Conservation (phyloP, 2,888 invertebrate species). For the Hirtodrosophila trivittata region DNA sequence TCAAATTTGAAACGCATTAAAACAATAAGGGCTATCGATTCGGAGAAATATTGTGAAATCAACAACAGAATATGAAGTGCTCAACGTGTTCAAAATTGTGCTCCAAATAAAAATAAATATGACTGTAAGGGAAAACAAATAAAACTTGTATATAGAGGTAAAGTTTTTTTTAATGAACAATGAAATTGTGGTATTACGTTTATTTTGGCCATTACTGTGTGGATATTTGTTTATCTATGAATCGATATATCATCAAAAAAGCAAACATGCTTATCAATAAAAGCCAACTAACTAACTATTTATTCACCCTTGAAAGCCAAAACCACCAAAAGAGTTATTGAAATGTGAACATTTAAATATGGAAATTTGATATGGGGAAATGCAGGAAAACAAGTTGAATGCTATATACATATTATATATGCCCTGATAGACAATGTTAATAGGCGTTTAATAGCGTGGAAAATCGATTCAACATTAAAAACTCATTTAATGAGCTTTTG, state of each 20-base stretch:
- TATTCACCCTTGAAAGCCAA: conserved; percentile 17
- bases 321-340: conserved; percentile 2
- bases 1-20: too few relatives aligned
- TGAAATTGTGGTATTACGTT: not conserved
- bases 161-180: not conserved
- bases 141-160: not conserved
- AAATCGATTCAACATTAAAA: conserved; percentile 66
- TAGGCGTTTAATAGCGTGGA: conserved; percentile 54
- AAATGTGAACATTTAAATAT: conserved; percentile 16
- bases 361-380: conserved; percentile 1
- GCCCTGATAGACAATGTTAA: conserved; percentile 39
- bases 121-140: too few relatives aligned
- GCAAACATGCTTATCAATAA: conserved; percentile 15
- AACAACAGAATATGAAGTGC: too few relatives aligned
- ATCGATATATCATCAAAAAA: conserved; percentile 16
- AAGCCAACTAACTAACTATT: conserved; percentile 1
- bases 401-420: conserved; percentile 3
- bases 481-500: conserved; percentile 53
- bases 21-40: too few relatives aligned
- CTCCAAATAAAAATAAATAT: too few relatives aligned
- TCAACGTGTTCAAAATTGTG: too few relatives aligned
- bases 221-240: conserved; percentile 3
- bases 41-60: too few relatives aligned
- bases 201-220: not conserved
- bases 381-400: conserved; percentile 17